A percentile compares a stretch with the other conserved stretches of the same genome.
phyloP scores from a whole-genome alignment of 2,888 invertebrate genomes.

The Chesias legatella region DNA sequence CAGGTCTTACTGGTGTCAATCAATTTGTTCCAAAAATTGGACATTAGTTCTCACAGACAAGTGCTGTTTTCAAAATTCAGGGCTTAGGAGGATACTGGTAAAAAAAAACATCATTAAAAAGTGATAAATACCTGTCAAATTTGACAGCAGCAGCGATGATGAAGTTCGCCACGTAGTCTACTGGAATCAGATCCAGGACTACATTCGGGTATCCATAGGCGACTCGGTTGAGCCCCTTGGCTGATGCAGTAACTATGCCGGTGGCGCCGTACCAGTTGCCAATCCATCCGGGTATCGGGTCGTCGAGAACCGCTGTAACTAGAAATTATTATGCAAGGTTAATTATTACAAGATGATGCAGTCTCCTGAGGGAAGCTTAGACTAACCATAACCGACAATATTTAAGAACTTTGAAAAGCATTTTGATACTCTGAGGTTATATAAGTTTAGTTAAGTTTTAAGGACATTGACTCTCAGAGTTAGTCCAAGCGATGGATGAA shows the following conservation, averaged over 20 bases:
- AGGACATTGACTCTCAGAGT: too few species aligned
- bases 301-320: constrained; percentile 47
- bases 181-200: constrained; percentile 88
- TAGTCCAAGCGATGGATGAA: too few species aligned
- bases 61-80: too few species aligned
- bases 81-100: neutral
- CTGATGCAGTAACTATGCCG: constrained; percentile 83
- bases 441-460: too few species aligned
- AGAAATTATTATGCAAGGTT: neutral
- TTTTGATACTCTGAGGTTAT: too few species aligned
- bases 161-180: constrained; percentile 91
- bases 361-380: neutral
- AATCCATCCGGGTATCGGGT: constrained; percentile 91
- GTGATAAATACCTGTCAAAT: constrained; percentile 11
- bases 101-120: neutral
- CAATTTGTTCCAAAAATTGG: too few species aligned
- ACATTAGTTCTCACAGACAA: too few species aligned
- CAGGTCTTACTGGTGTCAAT: too few species aligned
- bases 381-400: neutral
- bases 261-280: constrained; percentile 94
- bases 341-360: neutral
- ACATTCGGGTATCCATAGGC: constrained; percentile 86
- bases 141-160: constrained; percentile 85
- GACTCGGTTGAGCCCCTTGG: constrained; percentile 84
- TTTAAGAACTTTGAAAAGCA: too few species aligned